These are phyloP conservation scores for Zeuzera pyrina DNA, from an alignment of 2,888 invertebrate genomes.

Conservation along the genomic window DNA sequence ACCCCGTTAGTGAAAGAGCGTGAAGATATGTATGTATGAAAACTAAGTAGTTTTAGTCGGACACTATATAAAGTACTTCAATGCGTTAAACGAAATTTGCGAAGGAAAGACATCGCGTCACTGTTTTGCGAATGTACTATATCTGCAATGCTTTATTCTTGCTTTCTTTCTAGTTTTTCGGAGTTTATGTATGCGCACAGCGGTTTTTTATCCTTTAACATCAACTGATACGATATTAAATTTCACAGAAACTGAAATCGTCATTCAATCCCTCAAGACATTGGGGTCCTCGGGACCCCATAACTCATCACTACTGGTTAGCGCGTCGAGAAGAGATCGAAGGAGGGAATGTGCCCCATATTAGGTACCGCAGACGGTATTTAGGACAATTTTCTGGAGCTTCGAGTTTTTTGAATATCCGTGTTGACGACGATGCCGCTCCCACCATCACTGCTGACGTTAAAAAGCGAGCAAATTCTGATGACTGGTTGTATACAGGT, in stretches of 20 bases:
- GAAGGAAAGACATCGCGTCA: too few relatives aligned
- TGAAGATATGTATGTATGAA: too few relatives aligned
- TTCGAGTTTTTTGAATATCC: conserved; percentile 26
- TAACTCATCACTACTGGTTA: conserved; percentile 59
- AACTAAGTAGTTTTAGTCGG: too few relatives aligned
- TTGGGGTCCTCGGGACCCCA: conserved; percentile 62
- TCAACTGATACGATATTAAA: too few relatives aligned
- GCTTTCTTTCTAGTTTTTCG: too few relatives aligned
- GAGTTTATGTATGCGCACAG: too few relatives aligned
- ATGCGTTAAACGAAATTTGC: too few relatives aligned
- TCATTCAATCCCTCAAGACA: conserved; percentile 54
- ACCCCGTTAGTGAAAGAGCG: too few relatives aligned
- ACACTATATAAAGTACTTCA: too few relatives aligned
- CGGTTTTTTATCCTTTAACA: too few relatives aligned
- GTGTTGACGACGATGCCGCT: conserved; percentile 16
- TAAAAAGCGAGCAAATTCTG: conserved; percentile 45
- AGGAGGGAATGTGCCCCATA: conserved; percentile 19
- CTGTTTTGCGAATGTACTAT: too few relatives aligned
- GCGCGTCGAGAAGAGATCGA: conserved; percentile 38
- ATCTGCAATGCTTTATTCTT: too few relatives aligned
- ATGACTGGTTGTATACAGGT: conserved; percentile 43
- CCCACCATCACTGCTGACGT: conserved; percentile 9
- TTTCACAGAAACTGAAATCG: conserved; percentile 52
- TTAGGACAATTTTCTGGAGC: conserved; percentile 40
- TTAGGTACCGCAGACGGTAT: conserved; percentile 30